Percentiles rank a stretch among this genome's conserved stretches.
Conservation (phyloP, 2,797 vertebrate genomes). For the Bradypus variegatus region DNA sequence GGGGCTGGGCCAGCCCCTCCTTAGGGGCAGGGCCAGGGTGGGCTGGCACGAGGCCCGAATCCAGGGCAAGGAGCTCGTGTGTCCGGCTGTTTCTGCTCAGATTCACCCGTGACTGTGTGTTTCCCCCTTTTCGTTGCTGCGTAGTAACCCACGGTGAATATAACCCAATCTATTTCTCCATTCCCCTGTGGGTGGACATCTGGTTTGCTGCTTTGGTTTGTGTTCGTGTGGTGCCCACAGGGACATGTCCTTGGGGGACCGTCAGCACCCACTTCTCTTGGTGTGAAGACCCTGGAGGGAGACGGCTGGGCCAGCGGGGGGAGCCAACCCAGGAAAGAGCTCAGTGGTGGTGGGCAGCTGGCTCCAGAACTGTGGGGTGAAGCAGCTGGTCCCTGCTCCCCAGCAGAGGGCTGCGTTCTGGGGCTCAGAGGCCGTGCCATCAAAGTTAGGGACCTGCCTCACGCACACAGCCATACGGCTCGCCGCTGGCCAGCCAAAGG, state of each 20-base stretch:
- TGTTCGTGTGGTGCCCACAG: rapidly evolving
- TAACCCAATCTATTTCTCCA: rapidly evolving
- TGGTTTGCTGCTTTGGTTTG: rapidly evolving
- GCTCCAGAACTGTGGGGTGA: not conserved
- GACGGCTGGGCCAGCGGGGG: too few relatives aligned
- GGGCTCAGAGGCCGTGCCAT: not conserved
- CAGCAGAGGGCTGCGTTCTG: not conserved
- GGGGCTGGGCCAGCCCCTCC: too few relatives aligned
- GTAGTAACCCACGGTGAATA: rapidly evolving
- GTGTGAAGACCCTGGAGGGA: not conserved
- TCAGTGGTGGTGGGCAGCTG: rapidly evolving
- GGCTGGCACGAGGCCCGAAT: too few relatives aligned
- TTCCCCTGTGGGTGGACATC: not conserved
- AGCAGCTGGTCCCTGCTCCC: not conserved
- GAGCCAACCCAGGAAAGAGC: not conserved
- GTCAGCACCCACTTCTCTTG: rapidly evolving
- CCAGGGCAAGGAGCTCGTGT: too few relatives aligned
- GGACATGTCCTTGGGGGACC: rapidly evolving
- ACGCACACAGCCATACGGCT: too few relatives aligned
- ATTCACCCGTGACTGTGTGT: rapidly evolving
- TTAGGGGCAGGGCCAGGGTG: too few relatives aligned
- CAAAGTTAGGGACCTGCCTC: too few relatives aligned
- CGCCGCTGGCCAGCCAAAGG: too few relatives aligned
- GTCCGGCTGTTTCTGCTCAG: rapidly evolving
- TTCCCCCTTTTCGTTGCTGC: not conserved